Evolutionary conservation across 2,797 vertebrate genomes (phyloP).

Genomic region (Tarsius wallacei): DNA sequence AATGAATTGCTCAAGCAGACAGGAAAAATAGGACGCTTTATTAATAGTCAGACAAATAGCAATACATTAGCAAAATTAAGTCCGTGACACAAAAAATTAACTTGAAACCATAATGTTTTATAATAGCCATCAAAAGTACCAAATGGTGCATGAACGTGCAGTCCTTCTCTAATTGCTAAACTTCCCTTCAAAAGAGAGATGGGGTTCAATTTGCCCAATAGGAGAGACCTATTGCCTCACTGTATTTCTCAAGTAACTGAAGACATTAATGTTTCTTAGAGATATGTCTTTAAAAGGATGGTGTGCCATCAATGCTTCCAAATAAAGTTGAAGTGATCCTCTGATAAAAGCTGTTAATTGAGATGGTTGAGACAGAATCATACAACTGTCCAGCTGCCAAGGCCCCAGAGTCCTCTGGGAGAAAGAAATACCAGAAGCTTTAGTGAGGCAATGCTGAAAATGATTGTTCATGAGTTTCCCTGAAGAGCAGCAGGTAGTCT

Average conservation of each 20-base stretch:
- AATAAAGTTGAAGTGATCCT: background rate
- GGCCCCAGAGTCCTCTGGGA: background rate
- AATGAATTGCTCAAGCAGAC: conserved; percentile 37
- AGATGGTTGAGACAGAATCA: background rate
- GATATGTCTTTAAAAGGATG: background rate
- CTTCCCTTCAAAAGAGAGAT: background rate
- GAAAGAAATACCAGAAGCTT: conserved; percentile 19
- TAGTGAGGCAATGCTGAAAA: background rate
- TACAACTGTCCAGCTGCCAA: background rate
- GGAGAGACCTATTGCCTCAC: too few relatives aligned
- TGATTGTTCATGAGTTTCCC: background rate
- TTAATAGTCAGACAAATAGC: background rate
- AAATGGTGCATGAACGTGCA: background rate
- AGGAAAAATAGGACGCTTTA: background rate
- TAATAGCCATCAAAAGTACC: background rate
- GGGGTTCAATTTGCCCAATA: background rate
- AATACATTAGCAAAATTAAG: conserved; percentile 35
- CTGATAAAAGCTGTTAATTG: background rate
- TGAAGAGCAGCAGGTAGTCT: background rate
- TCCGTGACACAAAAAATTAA: conserved; percentile 12
- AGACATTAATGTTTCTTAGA: background rate
- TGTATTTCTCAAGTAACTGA: background rate
- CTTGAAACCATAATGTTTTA: background rate
- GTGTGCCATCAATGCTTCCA: background rate
- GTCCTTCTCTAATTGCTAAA: background rate